Conservation (phyloP, 1,140 invertebrate species). For the Drosophila simulans region DNA sequence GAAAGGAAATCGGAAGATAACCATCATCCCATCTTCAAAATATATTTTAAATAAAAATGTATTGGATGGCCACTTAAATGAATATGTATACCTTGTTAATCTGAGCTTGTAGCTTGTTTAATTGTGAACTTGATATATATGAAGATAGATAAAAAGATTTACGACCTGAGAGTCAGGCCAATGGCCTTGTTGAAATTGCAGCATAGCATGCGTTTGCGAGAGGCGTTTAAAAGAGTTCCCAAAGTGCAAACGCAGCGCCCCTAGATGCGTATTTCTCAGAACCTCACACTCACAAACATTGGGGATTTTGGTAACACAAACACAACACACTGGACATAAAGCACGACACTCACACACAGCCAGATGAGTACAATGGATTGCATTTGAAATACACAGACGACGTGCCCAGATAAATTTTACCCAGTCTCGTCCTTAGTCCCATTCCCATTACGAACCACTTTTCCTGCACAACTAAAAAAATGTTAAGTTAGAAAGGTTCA, state of each 20-base stretch:
- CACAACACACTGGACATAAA: conserved; percentile 77
- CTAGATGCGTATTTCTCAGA: conserved; percentile 59
- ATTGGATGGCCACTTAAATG: too few relatives aligned
- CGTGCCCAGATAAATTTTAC: conserved; percentile 71
- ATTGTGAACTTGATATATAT: neutral
- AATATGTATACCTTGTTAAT: too few relatives aligned
- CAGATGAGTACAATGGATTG: conserved; percentile 44
- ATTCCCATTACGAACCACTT: conserved; percentile 10
- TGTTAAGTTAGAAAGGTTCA: neutral
- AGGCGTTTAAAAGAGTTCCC: conserved; percentile 61
- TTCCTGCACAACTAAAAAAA: conserved; percentile 9
- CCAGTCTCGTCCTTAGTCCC: conserved; percentile 7
- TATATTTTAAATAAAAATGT: too few relatives aligned
- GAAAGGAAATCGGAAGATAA: neutral
- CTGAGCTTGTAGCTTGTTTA: too few relatives aligned
- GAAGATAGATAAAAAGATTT: conserved; percentile 16
- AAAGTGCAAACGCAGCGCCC: conserved; percentile 73
- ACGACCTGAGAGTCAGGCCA: conserved; percentile 24
- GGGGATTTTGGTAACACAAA: conserved; percentile 70
- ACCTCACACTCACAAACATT: conserved; percentile 20
- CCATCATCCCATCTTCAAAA: too few relatives aligned
- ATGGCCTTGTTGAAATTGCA: conserved; percentile 31
- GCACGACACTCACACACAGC: conserved; percentile 38
- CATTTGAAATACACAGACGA: conserved; percentile 68
- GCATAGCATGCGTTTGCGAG: conserved; percentile 43